phyloP scores from a whole-genome alignment of 1,140 invertebrate species.

The Nephila pilipes region DNA sequence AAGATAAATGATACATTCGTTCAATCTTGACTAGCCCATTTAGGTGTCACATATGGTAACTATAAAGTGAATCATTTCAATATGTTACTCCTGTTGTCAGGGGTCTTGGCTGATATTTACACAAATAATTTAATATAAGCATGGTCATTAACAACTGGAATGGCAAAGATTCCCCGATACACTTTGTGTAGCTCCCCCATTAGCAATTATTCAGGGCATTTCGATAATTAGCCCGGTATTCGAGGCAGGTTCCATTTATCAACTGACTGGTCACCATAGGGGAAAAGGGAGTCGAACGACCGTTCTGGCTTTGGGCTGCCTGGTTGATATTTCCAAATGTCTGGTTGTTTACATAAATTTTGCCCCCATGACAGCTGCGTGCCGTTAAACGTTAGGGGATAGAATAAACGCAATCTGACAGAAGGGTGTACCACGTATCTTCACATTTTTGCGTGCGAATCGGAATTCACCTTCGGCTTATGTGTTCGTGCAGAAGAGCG shows the following conservation, averaged over 20 bases:
- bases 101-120: slow-evolving; percentile 26
- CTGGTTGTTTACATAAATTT: slow-evolving; percentile 69
- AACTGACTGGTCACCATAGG: slow-evolving; percentile 51
- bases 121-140: slow-evolving; percentile 46
- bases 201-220: slow-evolving; percentile 69
- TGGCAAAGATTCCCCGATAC: neutral
- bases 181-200: slow-evolving; percentile 64
- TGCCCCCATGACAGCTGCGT: slow-evolving; percentile 11
- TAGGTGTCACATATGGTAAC: neutral
- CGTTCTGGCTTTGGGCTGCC: neutral
- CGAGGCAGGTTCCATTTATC: slow-evolving; percentile 50
- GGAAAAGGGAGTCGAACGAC: neutral
- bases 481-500: slow-evolving; percentile 25
- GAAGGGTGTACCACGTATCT: neutral
- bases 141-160: neutral
- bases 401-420: slow-evolving; percentile 47
- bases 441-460: slow-evolving; percentile 27
- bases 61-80: slow-evolving; percentile 5
- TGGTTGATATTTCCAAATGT: slow-evolving; percentile 55
- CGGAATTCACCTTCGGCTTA: slow-evolving; percentile 26
- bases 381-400: slow-evolving; percentile 25
- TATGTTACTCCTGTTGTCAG: neutral
- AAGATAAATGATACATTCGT: neutral
- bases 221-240: slow-evolving; percentile 59
- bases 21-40: neutral